Conservation (phyloP, 2,888 invertebrate species). For the Chelonus formosanus region DNA sequence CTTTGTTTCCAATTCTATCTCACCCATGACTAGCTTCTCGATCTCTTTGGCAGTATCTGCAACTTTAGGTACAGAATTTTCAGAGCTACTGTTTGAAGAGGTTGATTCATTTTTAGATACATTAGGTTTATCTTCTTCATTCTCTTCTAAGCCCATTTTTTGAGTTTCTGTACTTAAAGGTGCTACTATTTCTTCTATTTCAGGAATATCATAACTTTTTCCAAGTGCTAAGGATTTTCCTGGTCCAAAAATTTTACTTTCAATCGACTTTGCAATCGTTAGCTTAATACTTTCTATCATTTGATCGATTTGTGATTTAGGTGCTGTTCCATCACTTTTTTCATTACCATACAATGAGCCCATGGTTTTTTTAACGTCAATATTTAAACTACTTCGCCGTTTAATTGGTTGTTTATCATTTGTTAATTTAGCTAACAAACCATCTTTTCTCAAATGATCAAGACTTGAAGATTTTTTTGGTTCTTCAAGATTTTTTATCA, state of each 20-base stretch:
- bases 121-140: conserved; percentile 49
- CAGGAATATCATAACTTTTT: conserved; percentile 58
- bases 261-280: conserved; percentile 59
- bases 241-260: conserved; percentile 56
- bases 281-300: conserved; percentile 62
- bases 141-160: conserved; percentile 43
- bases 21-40: conserved; percentile 64
- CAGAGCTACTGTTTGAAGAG: conserved; percentile 33
- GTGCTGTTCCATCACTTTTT: conserved; percentile 48
- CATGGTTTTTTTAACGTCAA: conserved; percentile 58
- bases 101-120: conserved; percentile 39
- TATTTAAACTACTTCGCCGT: conserved; percentile 58
- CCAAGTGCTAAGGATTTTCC: conserved; percentile 52
- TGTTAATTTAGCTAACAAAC: conserved; percentile 48
- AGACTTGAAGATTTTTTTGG: conserved; percentile 35
- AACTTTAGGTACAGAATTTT: conserved; percentile 60
- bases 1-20: conserved; percentile 55
- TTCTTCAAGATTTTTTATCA: conserved; percentile 20
- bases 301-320: conserved; percentile 58
- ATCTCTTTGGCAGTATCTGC: conserved; percentile 65
- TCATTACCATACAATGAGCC: conserved; percentile 53
- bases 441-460: conserved; percentile 54
- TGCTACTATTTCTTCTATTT: conserved; percentile 58
- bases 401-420: conserved; percentile 48
- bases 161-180: conserved; percentile 58